A percentile compares a stretch with the other conserved stretches of the same genome.
These are phyloP conservation scores for Drosophila yooni DNA, from an alignment of 2,888 invertebrate species.

Conservation along the genomic window DNA sequence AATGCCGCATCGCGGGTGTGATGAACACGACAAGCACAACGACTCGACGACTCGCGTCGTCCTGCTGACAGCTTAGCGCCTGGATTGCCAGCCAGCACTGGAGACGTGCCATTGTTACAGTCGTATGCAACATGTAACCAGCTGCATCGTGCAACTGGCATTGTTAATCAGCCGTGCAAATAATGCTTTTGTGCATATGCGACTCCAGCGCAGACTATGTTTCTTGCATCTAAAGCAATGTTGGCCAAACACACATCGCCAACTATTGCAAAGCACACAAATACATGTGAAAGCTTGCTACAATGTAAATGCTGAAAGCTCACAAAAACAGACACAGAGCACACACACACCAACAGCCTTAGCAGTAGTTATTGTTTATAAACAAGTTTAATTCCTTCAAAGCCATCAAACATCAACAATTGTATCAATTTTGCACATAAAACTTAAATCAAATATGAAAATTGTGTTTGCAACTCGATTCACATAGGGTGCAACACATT, in stretches of 20 bases:
- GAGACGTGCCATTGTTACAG: neutral
- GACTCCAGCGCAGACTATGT: neutral
- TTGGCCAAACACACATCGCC: neutral
- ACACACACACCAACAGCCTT: neutral
- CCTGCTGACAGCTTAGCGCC: neutral
- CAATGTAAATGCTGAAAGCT: neutral
- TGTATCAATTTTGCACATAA: neutral
- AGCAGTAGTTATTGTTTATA: neutral
- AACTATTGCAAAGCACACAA: neutral
- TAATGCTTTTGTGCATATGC: neutral
- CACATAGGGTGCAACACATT: neutral
- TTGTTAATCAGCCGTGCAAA: neutral
- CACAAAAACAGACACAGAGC: neutral
- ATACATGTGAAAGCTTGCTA: neutral
- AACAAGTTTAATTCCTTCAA: no score
- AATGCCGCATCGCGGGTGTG: neutral
- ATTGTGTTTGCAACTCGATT: neutral
- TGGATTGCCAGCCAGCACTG: constrained; percentile 5
- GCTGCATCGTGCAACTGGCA: constrained; percentile 27
- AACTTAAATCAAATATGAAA: neutral
- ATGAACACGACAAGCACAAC: neutral
- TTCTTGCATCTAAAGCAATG: neutral
- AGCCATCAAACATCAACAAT: neutral
- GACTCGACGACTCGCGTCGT: neutral
- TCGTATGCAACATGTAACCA: neutral